Conservation (phyloP, 2,888 invertebrate species). For the Caenorhabditis becei region DNA sequence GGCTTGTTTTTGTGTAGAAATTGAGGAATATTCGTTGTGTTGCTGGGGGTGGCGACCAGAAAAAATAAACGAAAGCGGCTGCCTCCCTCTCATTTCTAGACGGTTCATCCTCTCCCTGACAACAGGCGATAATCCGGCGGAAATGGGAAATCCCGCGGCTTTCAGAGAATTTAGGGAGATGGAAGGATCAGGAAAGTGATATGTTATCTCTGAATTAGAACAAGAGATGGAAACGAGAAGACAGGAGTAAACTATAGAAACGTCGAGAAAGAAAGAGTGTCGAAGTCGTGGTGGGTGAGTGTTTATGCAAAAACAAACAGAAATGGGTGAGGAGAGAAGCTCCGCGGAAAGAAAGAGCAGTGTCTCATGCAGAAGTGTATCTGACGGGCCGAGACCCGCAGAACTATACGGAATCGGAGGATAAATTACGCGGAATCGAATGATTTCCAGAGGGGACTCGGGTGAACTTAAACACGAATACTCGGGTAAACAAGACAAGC, state of each 20-base stretch:
- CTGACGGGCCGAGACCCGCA: slow-evolving; percentile 19
- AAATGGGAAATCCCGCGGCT: neutral
- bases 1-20: neutral
- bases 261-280: slow-evolving; percentile 41
- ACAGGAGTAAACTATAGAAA: slow-evolving; percentile 47
- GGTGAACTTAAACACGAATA: neutral
- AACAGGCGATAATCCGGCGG: slow-evolving; percentile 29
- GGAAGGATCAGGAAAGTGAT: too few species aligned
- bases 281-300: slow-evolving; percentile 56
- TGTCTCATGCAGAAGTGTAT: slow-evolving; percentile 49
- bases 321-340: slow-evolving; percentile 46
- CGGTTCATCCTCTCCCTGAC: slow-evolving; percentile 23
- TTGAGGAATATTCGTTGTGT: neutral
- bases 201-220: slow-evolving; percentile 19
- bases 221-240: neutral
- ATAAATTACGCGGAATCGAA: slow-evolving; percentile 27
- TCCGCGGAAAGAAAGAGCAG: slow-evolving; percentile 41
- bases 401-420: slow-evolving; percentile 25
- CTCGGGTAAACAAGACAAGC: neutral
- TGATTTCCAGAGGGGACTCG: slow-evolving; percentile 17
- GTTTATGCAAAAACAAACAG: slow-evolving; percentile 65
- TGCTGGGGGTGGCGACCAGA: slow-evolving; percentile 5
- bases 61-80: slow-evolving; percentile 25
- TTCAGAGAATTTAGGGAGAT: neutral
- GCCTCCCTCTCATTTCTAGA: slow-evolving; percentile 1